A percentile compares a stretch with the other conserved stretches of the same genome.
Evolutionary conservation across 2,113 vertebrate genomes (phyloP).

Genomic region (Nibea albiflora): DNA sequence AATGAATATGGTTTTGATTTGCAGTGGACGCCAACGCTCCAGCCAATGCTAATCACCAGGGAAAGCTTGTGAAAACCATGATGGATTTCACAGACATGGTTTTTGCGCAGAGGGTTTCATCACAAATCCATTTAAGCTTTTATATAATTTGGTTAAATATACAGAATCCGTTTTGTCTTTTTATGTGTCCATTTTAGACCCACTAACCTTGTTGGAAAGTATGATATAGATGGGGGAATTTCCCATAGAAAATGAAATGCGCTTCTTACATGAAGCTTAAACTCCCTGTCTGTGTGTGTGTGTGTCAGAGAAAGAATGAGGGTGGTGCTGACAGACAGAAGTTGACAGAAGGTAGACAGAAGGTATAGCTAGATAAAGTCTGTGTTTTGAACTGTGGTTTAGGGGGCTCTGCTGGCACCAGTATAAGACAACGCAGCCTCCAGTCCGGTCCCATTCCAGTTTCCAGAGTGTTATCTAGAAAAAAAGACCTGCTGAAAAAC

Average conservation of each 20-base stretch:
- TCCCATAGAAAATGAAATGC: constrained; percentile 15
- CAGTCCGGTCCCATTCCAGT: constrained; percentile 14
- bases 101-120: constrained; percentile 64
- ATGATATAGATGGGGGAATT: constrained; percentile 36
- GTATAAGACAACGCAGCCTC: constrained; percentile 6
- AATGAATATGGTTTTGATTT: constrained; percentile 72
- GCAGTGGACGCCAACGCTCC: constrained; percentile 58
- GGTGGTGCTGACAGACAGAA: not conserved
- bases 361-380: not conserved
- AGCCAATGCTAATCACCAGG: constrained; percentile 71
- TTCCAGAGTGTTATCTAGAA: constrained; percentile 3
- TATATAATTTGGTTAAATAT: constrained; percentile 79
- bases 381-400: constrained; percentile 15
- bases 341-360: constrained; percentile 18
- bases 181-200: constrained; percentile 68
- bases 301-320: not conserved
- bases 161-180: constrained; percentile 72
- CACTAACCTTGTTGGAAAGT: constrained; percentile 59
- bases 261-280: constrained; percentile 23
- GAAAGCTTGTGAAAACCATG: constrained; percentile 78
- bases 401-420: not conserved
- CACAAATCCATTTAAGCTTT: constrained; percentile 72
- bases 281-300: constrained; percentile 1
- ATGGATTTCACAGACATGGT: constrained; percentile 79
- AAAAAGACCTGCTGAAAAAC: constrained; percentile 6